A percentile compares a stretch with the other conserved stretches of the same genome.
Conservation (phyloP, 1,140 invertebrate species). For the Ptiloglossa arizonensis region DNA sequence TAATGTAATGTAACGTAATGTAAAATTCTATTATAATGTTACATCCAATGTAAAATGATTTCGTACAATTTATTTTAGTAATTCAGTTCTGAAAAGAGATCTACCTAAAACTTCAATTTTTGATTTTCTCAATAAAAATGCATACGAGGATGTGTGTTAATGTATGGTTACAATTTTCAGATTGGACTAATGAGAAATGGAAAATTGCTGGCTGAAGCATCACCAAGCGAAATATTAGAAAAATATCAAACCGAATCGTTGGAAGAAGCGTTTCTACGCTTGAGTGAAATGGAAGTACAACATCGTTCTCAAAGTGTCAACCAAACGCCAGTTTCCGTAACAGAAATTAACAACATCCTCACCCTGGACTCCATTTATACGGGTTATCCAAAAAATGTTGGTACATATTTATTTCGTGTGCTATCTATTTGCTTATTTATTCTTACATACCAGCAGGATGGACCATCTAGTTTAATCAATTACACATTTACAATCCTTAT, state of each 20-base stretch:
- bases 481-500: too few species aligned
- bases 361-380: neutral
- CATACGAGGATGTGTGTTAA: too few species aligned
- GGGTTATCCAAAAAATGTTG: neutral
- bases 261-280: conserved; percentile 88
- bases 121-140: too few species aligned
- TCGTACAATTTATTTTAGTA: too few species aligned
- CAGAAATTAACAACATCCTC: neutral
- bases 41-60: too few species aligned
- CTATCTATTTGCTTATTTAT: too few species aligned
- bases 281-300: conserved; percentile 85
- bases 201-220: conserved; percentile 91
- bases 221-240: conserved; percentile 86
- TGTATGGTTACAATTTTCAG: conserved; percentile 77
- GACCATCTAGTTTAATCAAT: too few species aligned
- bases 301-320: conserved; percentile 59
- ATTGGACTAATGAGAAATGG: conserved; percentile 95
- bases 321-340: neutral
- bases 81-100: too few species aligned
- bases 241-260: conserved; percentile 85
- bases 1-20: too few species aligned
- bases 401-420: neutral
- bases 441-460: too few species aligned
- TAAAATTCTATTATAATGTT: too few species aligned
- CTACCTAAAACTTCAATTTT: too few species aligned